A percentile compares a stretch with the other conserved stretches of the same genome.
Evolutionary conservation across 2,797 vertebrate species (phyloP).

Genomic region (Brachyrhaphis roseni): DNA sequence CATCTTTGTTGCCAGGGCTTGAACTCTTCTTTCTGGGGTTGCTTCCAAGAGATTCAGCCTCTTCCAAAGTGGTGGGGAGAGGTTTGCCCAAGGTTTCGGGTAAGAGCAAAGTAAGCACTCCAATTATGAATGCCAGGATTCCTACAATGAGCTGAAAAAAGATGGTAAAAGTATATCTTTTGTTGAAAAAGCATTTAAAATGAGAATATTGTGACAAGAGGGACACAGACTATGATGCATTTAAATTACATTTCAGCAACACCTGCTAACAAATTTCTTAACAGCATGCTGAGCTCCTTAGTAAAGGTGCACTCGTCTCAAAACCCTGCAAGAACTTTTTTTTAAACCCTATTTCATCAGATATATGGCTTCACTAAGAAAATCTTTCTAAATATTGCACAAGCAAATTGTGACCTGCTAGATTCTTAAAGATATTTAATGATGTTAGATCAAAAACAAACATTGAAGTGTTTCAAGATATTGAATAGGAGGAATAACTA

Average conservation of each 20-base stretch:
- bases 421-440: not conserved
- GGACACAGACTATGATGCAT: not conserved
- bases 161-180: not conserved
- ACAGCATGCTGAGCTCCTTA: not conserved
- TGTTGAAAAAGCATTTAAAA: not conserved
- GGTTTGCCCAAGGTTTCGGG: constrained; percentile 91
- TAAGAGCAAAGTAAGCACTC: constrained; percentile 85
- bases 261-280: not conserved
- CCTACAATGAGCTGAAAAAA: constrained; percentile 83
- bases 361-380: not conserved
- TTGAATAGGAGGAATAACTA: not conserved
- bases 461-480: not conserved
- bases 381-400: not conserved
- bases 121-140: constrained; percentile 87
- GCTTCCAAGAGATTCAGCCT: constrained; percentile 81
- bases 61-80: constrained; percentile 86
- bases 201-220: not conserved
- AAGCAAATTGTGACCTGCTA: not conserved
- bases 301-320: not conserved
- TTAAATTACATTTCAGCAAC: not conserved
- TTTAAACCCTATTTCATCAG: not conserved
- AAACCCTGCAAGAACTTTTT: not conserved
- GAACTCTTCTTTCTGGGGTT: constrained; percentile 54
- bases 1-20: constrained; percentile 8
- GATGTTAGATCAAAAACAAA: not conserved